Evolutionary conservation across 2,113 vertebrate species (phyloP), one percentile per base, ranked within the genome.

Genomic region (Stigmatopora nigra): DNA sequence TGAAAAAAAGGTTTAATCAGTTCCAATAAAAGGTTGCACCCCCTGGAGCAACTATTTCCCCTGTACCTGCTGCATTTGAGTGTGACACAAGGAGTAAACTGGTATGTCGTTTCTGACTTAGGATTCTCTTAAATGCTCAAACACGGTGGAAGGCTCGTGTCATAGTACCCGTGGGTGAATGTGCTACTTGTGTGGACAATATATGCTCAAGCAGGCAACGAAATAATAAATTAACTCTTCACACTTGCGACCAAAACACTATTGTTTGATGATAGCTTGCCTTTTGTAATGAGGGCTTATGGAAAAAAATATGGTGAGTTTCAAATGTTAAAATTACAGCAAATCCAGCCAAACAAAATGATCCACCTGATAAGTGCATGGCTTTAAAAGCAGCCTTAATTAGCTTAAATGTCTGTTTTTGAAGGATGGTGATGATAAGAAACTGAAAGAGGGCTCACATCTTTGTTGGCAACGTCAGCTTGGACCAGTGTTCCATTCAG

Each of bases 401-500:
- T 20, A n/a, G 20, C 13, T 57, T 56, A 38, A 31, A 14, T 35
- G 22, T 31, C 22, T 25, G 53, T 56, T 56, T 56, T 56, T 15
- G 53, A 31, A 11, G 19, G 41, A 51, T 41, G 41, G 38, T 7
- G 56, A 61, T 12, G 69, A 70, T 9, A 46, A 6, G 11, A 48
- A 0, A 59, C 46, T 8, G 6, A 67, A 46, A 52, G 5, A 38
- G 15, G 61, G 13, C 94, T 92, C 88, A 99, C 97, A 90, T 98
- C 93, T 91, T 98, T 98, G 89, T 98, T 99, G 78, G 94, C 92
- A 82, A 95, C 89, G 70, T 99, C 96, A 3, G 97, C 97, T 87
- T 99, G 97, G 70, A 99, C 95, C 88, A 99, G 83, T 0, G 96
- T 98, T 80, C 93, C 94, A 67, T 99, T 99, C 76, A 99, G 82